A percentile compares a stretch with the other conserved stretches of the same genome.
Conservation (phyloP, 2,888 invertebrate species). For the Microdon myrmicae region DNA sequence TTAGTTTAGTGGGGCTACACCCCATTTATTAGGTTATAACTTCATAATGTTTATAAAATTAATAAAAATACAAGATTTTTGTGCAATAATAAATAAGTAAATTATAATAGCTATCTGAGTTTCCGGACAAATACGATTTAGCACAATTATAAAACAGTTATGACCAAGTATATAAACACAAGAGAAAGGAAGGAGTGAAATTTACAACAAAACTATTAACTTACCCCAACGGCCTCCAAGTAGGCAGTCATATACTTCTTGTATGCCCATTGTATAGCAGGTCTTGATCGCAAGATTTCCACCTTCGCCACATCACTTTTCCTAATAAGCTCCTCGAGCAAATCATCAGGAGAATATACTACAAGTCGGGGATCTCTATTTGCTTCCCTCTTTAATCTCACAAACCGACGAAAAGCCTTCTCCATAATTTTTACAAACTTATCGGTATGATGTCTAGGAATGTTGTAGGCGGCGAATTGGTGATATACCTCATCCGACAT, state of each 20-base stretch:
- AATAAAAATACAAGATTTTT: too few species aligned
- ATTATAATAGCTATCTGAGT: too few species aligned
- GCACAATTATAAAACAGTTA: too few species aligned
- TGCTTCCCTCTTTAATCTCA: constrained; percentile 26
- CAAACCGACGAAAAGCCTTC: constrained; percentile 60
- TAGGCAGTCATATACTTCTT: constrained; percentile 62
- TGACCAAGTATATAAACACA: too few species aligned
- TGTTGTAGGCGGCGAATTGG: constrained; percentile 59
- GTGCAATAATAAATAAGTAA: too few species aligned
- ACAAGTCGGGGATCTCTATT: constrained; percentile 39
- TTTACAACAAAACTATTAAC: neutral
- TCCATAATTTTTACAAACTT: constrained; percentile 60
- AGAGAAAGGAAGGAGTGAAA: neutral
- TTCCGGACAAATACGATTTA: too few species aligned
- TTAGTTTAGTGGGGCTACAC: too few species aligned
- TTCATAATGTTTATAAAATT: too few species aligned
- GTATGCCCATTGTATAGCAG: constrained; percentile 61
- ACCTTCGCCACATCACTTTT: constrained; percentile 60
- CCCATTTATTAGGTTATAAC: too few species aligned
- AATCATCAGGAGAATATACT: constrained; percentile 58
- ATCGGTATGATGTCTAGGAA: constrained; percentile 58
- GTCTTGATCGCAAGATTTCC: constrained; percentile 59
- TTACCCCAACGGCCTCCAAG: constrained; percentile 58
- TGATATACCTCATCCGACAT: constrained; percentile 61
- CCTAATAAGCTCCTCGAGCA: constrained; percentile 60